Evolutionary conservation across 2,113 vertebrate genomes (phyloP), one percentile per base, ranked within the genome.

Genomic region (Chloropsis hardwickii): DNA sequence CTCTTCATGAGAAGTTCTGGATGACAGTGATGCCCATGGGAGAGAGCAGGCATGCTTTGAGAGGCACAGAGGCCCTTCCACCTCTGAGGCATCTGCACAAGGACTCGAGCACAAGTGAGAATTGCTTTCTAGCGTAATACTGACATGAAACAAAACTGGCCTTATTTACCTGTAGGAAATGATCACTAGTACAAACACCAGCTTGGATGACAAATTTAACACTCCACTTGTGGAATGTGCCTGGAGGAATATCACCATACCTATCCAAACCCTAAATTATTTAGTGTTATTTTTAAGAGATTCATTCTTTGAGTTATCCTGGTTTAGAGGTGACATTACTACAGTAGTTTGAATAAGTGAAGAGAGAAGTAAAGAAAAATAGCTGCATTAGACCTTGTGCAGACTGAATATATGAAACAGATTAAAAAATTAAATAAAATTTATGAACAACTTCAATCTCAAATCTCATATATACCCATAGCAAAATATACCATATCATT

Each of bases 41-140:
- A 53, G 0, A 1, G 11, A 73, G 18, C 27, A 73, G 21, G 10
- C 4, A 3, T n/a, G 24, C 22, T 73, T 45, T 11, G 15, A 81
- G n/a, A 39, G 45, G 24, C 25, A 40, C 5, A 28, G 29, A 82
- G 10, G 3, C 50, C 15, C 14, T 29, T 58, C 44, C 14, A 14
- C 6, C 6, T 39, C 39, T 51, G 27, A 57, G 20, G 28, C 22
- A 39, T 2, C 1, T 66, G 21, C 15, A 21, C 6, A 3, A 31
- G 23, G 18, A 31, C 10, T 6, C 5, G 5, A 48, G 5, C 7
- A 19, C 18, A 44, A 51, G 7, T 8, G 14, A 53, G 3, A 1
- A 12, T 3, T 47, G 16, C 6, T 33, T 77, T 83, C 17, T n/a
- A 58, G 40, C 2, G 0, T 28, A 51, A 35, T 4, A 21, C 10